phyloP scores from a whole-genome alignment of 2,113 vertebrate species.

The Centrocercus urophasianus region DNA sequence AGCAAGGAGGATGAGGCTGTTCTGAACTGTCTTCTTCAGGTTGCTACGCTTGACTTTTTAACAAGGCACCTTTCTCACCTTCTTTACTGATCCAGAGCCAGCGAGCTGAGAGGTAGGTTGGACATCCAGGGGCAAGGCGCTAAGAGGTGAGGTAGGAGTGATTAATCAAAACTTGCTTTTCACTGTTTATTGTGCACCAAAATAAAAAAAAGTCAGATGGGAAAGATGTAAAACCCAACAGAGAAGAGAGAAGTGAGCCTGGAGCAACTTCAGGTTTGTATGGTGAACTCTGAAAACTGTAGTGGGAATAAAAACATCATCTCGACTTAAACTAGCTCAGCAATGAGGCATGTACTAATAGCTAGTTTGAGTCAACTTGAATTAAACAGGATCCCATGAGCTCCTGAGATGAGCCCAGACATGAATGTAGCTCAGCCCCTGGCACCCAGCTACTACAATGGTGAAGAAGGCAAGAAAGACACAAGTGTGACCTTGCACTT shows the following conservation, averaged over 20 bases:
- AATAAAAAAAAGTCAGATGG: not conserved
- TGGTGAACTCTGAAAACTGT: not conserved
- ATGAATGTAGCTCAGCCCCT: not conserved
- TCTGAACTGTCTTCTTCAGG: not conserved
- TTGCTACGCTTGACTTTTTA: not conserved
- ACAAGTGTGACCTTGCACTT: fast-evolving
- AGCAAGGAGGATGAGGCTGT: fast-evolving
- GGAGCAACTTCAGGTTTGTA: not conserved
- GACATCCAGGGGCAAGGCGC: not conserved
- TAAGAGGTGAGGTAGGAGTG: not conserved
- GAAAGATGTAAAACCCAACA: not conserved
- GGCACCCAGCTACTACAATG: not conserved
- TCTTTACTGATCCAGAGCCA: not conserved
- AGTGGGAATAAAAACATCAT: not conserved
- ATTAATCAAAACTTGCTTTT: not conserved
- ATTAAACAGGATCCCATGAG: not conserved
- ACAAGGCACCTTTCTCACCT: not conserved
- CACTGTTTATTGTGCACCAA: not conserved
- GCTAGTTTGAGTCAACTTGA: not conserved
- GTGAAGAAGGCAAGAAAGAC: not conserved
- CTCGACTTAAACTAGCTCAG: not conserved
- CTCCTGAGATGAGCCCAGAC: not conserved
- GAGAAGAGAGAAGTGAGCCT: not conserved
- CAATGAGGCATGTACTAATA: not conserved
- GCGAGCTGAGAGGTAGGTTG: not conserved